Conservation (phyloP, 2,113 vertebrate species). For the Fregetta grallaria region DNA sequence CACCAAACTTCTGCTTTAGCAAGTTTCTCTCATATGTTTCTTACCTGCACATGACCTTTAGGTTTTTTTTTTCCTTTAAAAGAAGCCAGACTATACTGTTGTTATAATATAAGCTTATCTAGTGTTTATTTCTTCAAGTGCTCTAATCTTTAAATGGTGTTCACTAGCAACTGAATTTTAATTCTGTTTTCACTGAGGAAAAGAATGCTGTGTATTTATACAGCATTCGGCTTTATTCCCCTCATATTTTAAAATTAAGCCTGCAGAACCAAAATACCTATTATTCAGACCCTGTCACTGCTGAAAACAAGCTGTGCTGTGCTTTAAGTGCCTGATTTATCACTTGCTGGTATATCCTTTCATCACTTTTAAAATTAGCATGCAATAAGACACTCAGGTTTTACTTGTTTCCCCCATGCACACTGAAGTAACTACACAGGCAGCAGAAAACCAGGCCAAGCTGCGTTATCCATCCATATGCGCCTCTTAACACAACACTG, state of each 20-base stretch:
- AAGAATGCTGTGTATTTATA: not conserved
- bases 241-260: not conserved
- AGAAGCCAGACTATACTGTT: not conserved
- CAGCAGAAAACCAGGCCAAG: not conserved
- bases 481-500: not conserved
- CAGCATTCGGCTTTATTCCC: not conserved
- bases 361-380: not conserved
- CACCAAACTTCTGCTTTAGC: not conserved
- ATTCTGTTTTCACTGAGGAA: not conserved
- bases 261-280: not conserved
- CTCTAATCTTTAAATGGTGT: not conserved
- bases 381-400: not conserved
- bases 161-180: not conserved
- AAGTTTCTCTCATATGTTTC: not conserved
- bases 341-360: not conserved
- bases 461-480: fast-evolving
- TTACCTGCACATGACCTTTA: not conserved
- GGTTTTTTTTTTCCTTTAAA: not conserved
- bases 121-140: not conserved
- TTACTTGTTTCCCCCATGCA: not conserved
- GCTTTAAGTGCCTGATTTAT: not conserved
- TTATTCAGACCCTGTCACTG: not conserved
- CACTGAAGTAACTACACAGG: not conserved
- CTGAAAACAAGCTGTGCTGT: not conserved
- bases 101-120: not conserved